Conservation (phyloP, 2,797 vertebrate species). For the Sphenopsis melanotis region DNA sequence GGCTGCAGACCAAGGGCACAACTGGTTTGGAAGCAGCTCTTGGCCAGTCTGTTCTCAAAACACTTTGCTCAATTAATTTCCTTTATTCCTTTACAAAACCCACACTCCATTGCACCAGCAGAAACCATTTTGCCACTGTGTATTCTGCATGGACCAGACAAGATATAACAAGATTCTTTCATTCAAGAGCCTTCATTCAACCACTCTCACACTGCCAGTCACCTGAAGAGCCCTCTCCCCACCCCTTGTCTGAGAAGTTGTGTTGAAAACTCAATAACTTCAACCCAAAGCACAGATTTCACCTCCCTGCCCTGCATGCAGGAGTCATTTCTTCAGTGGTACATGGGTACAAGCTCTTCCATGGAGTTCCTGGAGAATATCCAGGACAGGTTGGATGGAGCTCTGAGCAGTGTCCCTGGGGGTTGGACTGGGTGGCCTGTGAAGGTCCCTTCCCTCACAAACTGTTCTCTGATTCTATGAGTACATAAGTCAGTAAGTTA, state of each 20-base stretch:
- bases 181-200: not conserved
- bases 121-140: not conserved
- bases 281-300: not conserved
- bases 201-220: not conserved
- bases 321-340: fast-evolving
- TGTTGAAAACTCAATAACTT: not conserved
- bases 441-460: not conserved
- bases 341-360: not conserved
- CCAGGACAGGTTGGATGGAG: not conserved
- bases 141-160: not conserved
- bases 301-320: not conserved
- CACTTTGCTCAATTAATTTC: not conserved
- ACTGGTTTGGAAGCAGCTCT: not conserved
- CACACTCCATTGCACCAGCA: fast-evolving
- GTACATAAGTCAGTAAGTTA: not conserved
- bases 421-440: not conserved
- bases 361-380: not conserved
- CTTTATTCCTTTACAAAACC: not conserved
- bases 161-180: not conserved
- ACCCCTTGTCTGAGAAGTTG: not conserved
- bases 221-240: not conserved
- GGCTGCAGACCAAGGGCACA: not conserved
- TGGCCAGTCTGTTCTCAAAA: not conserved
- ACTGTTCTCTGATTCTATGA: not conserved
- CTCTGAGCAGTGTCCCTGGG: not conserved